Conservation (phyloP, 2,113 vertebrate species). For the Bos indicus region DNA sequence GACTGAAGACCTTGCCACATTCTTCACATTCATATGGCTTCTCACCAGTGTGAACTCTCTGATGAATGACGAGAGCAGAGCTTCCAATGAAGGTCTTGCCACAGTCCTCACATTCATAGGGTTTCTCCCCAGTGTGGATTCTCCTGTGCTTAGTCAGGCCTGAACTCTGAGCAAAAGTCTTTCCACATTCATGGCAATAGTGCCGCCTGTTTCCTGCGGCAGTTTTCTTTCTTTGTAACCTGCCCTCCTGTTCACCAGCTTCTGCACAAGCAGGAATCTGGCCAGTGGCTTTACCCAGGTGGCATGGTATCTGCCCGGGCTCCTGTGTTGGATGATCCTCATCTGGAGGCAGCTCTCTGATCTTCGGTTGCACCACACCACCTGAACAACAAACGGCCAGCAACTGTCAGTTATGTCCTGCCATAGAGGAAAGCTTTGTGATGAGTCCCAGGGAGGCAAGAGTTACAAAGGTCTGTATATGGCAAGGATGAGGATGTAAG, state of each 20-base stretch:
- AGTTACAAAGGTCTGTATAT: not conserved
- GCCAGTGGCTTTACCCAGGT: not conserved
- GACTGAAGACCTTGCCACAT: slow-evolving; percentile 59
- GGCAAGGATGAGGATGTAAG: not conserved
- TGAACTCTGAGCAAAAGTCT: slow-evolving; percentile 65
- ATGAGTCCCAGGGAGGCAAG: not conserved
- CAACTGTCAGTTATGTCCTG: not conserved
- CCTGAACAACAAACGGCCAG: slow-evolving; percentile 24
- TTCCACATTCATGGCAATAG: slow-evolving; percentile 43
- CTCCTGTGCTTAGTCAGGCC: slow-evolving; percentile 47
- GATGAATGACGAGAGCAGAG: slow-evolving; percentile 53
- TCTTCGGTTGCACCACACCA: not conserved
- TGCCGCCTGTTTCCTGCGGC: not conserved
- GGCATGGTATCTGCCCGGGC: not conserved
- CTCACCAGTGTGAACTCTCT: slow-evolving; percentile 63
- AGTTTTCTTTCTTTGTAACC: not conserved
- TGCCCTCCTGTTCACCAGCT: not conserved
- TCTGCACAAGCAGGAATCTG: not conserved
- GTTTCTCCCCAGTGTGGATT: slow-evolving; percentile 60
- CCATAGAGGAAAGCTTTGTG: not conserved
- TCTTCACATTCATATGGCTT: slow-evolving; percentile 67
- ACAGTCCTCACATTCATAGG: slow-evolving; percentile 58
- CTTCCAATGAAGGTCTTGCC: slow-evolving; percentile 58
- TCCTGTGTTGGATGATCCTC: not conserved
- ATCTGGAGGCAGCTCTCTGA: not conserved